Conservation (phyloP, 2,797 vertebrate species). For the Gadopsis marmoratus region DNA sequence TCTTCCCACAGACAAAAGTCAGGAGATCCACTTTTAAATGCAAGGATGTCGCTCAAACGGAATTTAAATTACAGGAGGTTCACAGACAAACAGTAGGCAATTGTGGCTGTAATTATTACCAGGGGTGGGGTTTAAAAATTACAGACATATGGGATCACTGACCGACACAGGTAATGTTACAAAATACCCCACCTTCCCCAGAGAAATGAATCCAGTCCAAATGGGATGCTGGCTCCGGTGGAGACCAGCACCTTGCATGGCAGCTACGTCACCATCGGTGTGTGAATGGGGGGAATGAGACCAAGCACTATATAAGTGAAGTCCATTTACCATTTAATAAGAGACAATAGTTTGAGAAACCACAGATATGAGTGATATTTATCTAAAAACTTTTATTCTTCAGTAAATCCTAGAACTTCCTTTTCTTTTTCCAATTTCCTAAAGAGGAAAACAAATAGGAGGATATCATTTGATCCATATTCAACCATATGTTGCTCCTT, state of each 20-base stretch:
- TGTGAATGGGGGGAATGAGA: too few relatives aligned
- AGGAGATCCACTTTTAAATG: background rate
- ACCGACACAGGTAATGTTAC: background rate
- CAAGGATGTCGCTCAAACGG: background rate
- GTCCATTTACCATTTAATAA: too few relatives aligned
- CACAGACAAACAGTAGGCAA: background rate
- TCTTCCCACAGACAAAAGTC: background rate
- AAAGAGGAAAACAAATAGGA: background rate
- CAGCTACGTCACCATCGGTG: too few relatives aligned
- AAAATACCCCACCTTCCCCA: background rate
- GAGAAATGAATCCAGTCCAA: background rate
- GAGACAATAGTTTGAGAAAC: background rate
- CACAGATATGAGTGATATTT: background rate
- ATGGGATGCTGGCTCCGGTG: too few relatives aligned
- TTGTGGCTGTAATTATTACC: conserved; percentile 10
- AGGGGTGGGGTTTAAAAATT: background rate
- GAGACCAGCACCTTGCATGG: too few relatives aligned
- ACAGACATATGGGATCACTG: background rate
- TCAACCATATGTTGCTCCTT: background rate
- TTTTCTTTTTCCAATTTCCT: background rate
- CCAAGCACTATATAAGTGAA: too few relatives aligned
- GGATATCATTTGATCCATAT: background rate
- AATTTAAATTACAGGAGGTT: conserved; percentile 4
- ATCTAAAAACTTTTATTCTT: background rate
- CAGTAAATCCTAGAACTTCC: background rate